phyloP scores from a whole-genome alignment of 2,113 vertebrate genomes.

The Deroptyus accipitrinus region DNA sequence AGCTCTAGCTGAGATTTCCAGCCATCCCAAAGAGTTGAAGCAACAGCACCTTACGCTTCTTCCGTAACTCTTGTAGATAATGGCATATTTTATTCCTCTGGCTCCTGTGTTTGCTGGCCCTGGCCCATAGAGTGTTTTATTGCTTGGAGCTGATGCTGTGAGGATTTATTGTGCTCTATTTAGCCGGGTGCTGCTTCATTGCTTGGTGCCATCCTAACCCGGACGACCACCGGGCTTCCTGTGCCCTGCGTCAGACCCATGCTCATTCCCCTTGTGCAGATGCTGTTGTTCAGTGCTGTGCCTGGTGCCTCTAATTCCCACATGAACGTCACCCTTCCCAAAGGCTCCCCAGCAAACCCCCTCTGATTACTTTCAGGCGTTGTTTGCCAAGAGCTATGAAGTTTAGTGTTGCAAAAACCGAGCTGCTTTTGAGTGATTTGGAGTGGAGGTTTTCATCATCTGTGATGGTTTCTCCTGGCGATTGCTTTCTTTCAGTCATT shows the following conservation, averaged over 20 bases:
- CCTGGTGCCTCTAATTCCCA: background rate
- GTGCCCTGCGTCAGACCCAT: rapidly evolving
- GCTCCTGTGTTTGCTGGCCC: background rate
- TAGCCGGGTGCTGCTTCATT: background rate
- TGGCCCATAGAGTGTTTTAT: background rate
- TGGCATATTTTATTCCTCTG: background rate
- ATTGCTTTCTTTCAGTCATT: background rate
- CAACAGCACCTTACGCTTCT: background rate
- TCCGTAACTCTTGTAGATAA: background rate
- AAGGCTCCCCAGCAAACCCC: background rate
- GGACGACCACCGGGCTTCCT: background rate
- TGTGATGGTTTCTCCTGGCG: constrained; percentile 10
- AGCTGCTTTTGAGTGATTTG: constrained; percentile 4
- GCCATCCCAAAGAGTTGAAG: background rate
- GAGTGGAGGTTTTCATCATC: constrained; percentile 20
- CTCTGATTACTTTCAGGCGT: background rate
- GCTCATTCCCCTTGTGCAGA: background rate
- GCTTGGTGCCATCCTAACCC: background rate
- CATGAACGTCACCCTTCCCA: background rate
- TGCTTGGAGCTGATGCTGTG: background rate
- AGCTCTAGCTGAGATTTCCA: background rate
- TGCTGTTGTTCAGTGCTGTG: background rate
- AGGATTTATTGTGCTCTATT: background rate
- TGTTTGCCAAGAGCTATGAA: background rate
- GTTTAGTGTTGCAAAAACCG: background rate